These are phyloP conservation scores for Drymodes brunneopygia DNA, from an alignment of 2,113 vertebrate species.

Conservation along the genomic window DNA sequence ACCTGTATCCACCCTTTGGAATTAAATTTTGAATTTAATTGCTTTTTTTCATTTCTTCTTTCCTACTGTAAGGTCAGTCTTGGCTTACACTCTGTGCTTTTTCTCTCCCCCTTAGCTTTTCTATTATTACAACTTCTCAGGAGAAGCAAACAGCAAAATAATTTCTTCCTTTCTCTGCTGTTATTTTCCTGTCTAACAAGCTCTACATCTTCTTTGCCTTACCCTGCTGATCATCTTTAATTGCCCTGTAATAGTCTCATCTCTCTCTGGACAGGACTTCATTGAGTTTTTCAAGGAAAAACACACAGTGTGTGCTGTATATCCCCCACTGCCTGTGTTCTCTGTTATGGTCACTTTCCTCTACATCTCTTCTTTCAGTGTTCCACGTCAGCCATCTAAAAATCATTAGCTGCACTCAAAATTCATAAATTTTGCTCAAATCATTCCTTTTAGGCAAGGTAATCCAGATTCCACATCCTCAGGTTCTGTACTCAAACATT, in stretches of 20 bases:
- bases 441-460: background rate
- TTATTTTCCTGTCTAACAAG: background rate
- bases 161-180: background rate
- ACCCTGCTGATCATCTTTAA: background rate
- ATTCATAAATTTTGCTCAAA: background rate
- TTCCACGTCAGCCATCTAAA: background rate
- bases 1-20: background rate
- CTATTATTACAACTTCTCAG: background rate
- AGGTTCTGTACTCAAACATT: background rate
- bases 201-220: background rate
- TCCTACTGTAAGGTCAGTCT: background rate
- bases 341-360: background rate
- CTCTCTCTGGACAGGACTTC: background rate
- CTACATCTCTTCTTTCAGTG: background rate
- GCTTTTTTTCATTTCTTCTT: background rate
- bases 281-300: background rate
- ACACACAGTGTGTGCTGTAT: background rate
- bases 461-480: background rate
- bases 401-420: background rate
- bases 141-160: background rate
- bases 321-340: background rate
- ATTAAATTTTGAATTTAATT: background rate
- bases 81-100: background rate
- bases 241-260: background rate
- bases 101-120: background rate